Evolutionary conservation across 2,797 vertebrate species (phyloP), one percentile per base, ranked within the genome.

Genomic region (Cichlasoma orientale): DNA sequence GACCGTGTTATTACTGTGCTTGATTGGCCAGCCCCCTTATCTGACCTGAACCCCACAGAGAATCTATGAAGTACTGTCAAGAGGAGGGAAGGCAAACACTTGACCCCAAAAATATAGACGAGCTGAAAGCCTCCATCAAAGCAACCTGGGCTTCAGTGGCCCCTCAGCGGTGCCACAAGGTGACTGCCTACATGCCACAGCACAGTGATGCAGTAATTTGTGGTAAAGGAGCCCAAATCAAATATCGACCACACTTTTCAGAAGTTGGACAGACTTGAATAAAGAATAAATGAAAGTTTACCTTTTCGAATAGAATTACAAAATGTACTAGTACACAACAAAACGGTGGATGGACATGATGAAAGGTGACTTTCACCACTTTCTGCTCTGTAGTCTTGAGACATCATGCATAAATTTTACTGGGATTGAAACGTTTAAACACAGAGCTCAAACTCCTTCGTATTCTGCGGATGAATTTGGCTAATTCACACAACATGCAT

Each of bases 401-500:
- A 52, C 44, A 31, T n/a, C n/a, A 68, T n/a, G 18, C 1, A 29
- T 50, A 55, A 8, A 79, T 55, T 56, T 74, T 33, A 44, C 71
- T 74, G 23, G 56, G 50, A 57, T 50, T n/a, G 68, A 77, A 61
- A 25, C 3, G 82, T 81, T 56, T 54, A 75, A 66, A 82, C 57
- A 79, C 8, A 56, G 52, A 77, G 57, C 79, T 44, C 14, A 74
- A 61, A 61, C 56, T 25, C 69, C 41, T 83, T 70, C 74, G 54
- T 59, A 73, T 83, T 84, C 76, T 55, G 5, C 38, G 13, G 5
- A 70, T 71, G 53, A 78, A 56, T 83, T 54, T 70, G 77, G 38
- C 44, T 83, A 80, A 90, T 86, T 79, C 79, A 88, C 59, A 85
- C 75, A 85, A 38, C 72, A 82, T 86, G 31, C 59, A 89, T 88